Evolutionary conservation across 2,888 invertebrate species (phyloP), one percentile per base, ranked within the genome.

Genomic region (Drosophila affinis): DNA sequence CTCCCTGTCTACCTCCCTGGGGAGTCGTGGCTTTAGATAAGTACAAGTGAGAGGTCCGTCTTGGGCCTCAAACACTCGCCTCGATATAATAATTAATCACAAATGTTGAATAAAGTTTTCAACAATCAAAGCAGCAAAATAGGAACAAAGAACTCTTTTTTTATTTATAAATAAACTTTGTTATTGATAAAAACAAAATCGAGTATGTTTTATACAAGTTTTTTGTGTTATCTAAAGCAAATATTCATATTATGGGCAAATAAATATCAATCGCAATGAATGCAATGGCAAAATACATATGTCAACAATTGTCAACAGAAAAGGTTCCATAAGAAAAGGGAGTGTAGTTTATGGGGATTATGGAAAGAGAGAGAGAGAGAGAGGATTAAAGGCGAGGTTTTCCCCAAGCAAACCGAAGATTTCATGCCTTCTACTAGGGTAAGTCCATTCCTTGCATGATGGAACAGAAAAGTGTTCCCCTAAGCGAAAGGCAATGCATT

Each of bases 221-320:
- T 14, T 39, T 14, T 39, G 7, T n/a, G n/a, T n/a, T 39, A n/a
- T 39, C 39, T 39, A 7, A 3, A 39, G 39, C 39, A n/a, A 39
- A 39, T 39, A 39, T 39, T 14, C 1, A n/a, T 39, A 39, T 24
- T 67, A 34, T 63, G 65, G 14, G 65, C 21, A 18, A 39, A 39
- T 39, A 39, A 48, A 18, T 24, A 47, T 39, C 24, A 27, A 39
- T 54, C 34, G 21, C 59, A 65, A 44, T 64, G 48, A 62, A 49
- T 62, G 51, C 39, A 49, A 12, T 65, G 44, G 65, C 62, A 51
- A 18, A 51, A 32, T 32, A 39, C n/a, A n/a, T n/a, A n/a, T n/a
- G n/a, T n/a, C n/a, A n/a, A n/a, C n/a, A n/a, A 18, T 18, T 18
- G 65, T 51, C 27, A 24, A 45, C 51, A 32, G 65, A 32, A 63